Evolutionary conservation across 2,797 vertebrate species (phyloP), one percentile per base, ranked within the genome.

Genomic region (Acestrorhynchus altus): DNA sequence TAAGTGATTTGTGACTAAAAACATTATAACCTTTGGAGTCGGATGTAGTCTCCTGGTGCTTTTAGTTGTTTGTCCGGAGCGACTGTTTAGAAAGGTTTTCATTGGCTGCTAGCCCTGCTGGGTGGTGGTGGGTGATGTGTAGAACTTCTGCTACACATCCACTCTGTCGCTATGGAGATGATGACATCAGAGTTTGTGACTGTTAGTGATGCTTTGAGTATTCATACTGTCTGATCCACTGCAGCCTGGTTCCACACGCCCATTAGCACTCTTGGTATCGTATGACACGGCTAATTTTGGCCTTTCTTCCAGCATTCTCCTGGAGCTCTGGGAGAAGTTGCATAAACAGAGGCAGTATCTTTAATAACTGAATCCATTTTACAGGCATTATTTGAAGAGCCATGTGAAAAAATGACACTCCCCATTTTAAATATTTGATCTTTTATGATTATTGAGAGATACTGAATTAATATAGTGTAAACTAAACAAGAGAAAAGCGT

Each of bases 1-100:
- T 98, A 89, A 96, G 96, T 95, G 4, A 13, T 5, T 5, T 4
- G 12, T 40, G 18, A 63, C 15, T 40, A 35, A 16, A 1, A 18
- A 59, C 15, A 10, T n/a, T 4, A 2, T 8, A 7, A 16, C 15
- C 1, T 60, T 2, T 35, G 10, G 28, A 35, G 8, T 35, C 26
- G 26, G 26, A 16, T 18, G 16, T 15, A 16, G 2, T 11, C 4
- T 16, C 46, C 51, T 52, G 51, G 8, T 22, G 28, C 28, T 35
- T 60, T 35, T 35, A 6, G 24, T 28, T 3, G 28, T 60, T 60
- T 60, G 28, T 18, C 57, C 28, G 0, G 16, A 60, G 6, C 2
- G 1, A 2, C 10, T 59, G 16, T 28, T 35, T 59, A 18, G 56
- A 0, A 31, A 0, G 57, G 13, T 35, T 35, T 15, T 35, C 8